A percentile compares a stretch with the other conserved stretches of the same genome.
Conservation (phyloP, 2,888 invertebrate genomes). For the Synergus umbraculus region DNA sequence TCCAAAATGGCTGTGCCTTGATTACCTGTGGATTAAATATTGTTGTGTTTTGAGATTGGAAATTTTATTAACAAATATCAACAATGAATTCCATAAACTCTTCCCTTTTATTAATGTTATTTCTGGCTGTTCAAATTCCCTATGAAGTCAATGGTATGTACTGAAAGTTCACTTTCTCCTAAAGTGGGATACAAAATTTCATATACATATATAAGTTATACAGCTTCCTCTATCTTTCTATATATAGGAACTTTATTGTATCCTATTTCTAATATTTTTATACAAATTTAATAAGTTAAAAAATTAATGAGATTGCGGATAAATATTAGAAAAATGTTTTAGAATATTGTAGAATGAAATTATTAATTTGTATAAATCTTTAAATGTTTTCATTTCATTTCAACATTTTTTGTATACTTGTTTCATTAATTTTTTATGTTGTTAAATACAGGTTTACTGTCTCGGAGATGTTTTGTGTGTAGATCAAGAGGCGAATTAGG, state of each 20-base stretch:
- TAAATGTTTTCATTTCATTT: no score
- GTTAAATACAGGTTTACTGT: slow-evolving; percentile 80
- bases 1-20: slow-evolving; percentile 71
- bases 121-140: slow-evolving; percentile 4
- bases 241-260: no score
- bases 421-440: no score
- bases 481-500: slow-evolving; percentile 92
- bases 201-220: not conserved
- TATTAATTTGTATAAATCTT: no score
- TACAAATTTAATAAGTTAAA: no score
- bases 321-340: no score
- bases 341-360: no score
- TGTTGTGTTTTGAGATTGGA: not conserved
- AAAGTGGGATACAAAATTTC: not conserved
- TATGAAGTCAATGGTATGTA: slow-evolving; percentile 6
- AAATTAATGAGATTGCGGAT: no score
- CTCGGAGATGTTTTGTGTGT: slow-evolving; percentile 88
- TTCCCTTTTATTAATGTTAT: not conserved
- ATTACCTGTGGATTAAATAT: slow-evolving; percentile 44
- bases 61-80: not conserved
- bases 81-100: slow-evolving; percentile 16
- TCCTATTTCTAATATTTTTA: no score
- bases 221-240: not conserved
- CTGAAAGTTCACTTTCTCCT: slow-evolving; percentile 15
- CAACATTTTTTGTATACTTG: no score